Evolutionary conservation across 1,140 invertebrate genomes (phyloP).

Genomic region (silkworm (Bombyx mori)): DNA sequence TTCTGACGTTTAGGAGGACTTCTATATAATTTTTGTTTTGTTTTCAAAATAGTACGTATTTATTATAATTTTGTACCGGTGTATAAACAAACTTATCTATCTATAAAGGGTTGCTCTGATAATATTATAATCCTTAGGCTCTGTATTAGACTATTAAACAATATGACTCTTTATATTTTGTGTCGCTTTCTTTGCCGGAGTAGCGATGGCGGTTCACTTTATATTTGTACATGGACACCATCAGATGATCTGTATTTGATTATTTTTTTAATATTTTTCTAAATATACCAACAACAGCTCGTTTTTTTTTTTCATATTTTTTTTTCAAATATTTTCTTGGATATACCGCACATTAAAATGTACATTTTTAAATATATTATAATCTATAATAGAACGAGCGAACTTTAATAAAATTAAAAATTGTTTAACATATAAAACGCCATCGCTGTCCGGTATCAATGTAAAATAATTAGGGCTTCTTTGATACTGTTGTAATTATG

Average conservation of each 20-base stretch:
- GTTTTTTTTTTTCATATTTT: slow-evolving; percentile 30
- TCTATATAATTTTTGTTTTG: slow-evolving; percentile 42
- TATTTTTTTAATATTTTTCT: slow-evolving; percentile 67
- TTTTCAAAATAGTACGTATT: slow-evolving; percentile 46
- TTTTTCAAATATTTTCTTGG: slow-evolving; percentile 61
- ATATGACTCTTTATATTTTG: slow-evolving; percentile 59
- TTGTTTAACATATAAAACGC: slow-evolving; percentile 65
- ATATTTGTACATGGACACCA: slow-evolving; percentile 68
- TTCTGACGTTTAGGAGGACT: slow-evolving; percentile 40
- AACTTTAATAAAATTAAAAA: slow-evolving; percentile 70
- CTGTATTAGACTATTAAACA: slow-evolving; percentile 67
- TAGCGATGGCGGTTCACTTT: slow-evolving; percentile 55
- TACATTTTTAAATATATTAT: slow-evolving; percentile 67
- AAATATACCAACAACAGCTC: slow-evolving; percentile 71
- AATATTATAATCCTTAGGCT: slow-evolving; percentile 18
- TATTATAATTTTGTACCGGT: slow-evolving; percentile 62
- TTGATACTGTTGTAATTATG: slow-evolving; percentile 68
- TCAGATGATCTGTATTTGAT: slow-evolving; percentile 66
- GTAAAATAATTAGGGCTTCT: slow-evolving; percentile 63
- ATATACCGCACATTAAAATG: slow-evolving; percentile 58
- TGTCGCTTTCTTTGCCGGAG: slow-evolving; percentile 34
- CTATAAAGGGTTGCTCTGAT: too few species aligned
- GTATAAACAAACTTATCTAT: neutral
- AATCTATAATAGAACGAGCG: slow-evolving; percentile 67
- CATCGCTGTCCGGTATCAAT: slow-evolving; percentile 32